Conservation (phyloP, 64 coral and sea anemone genomes). For the Pocillopora verrucosa region DNA sequence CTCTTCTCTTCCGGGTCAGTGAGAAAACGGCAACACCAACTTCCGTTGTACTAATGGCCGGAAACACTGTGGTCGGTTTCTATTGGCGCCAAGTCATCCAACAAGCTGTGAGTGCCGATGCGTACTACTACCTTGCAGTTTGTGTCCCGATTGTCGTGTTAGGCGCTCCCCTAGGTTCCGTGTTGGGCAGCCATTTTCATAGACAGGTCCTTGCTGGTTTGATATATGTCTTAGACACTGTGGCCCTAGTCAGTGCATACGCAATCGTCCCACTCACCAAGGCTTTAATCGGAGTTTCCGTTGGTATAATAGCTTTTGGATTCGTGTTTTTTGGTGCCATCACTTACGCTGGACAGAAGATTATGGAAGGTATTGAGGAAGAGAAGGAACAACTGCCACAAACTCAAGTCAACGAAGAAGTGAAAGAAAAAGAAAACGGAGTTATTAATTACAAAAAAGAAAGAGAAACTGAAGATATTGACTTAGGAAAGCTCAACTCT, state of each 20-base stretch:
- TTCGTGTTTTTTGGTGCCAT: conserved; percentile 57
- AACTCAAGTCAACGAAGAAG: neutral
- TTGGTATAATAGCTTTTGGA: conserved; percentile 51
- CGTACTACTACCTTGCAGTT: conserved; percentile 56
- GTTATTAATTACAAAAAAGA: neutral
- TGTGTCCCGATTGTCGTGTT: conserved; percentile 74
- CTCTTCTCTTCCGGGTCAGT: conserved; percentile 73
- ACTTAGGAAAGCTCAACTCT: neutral
- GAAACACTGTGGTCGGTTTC: conserved; percentile 72
- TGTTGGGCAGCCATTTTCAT: conserved; percentile 73
- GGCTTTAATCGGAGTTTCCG: conserved; percentile 31
- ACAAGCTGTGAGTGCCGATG: conserved; percentile 34
- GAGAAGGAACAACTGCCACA: conserved; percentile 3
- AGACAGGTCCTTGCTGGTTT: conserved; percentile 59
- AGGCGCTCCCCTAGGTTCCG: conserved; percentile 67
- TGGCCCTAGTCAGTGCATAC: conserved; percentile 55
- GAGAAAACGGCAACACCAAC: conserved; percentile 83
- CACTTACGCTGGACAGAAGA: conserved; percentile 36
- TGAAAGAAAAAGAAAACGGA: neutral
- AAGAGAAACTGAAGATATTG: neutral
- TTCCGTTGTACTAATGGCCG: conserved; percentile 78
- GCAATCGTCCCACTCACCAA: conserved; percentile 43
- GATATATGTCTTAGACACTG: conserved; percentile 57
- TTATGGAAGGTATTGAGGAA: conserved; percentile 39
- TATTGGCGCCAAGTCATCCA: conserved; percentile 72